Evolutionary conservation across 1,140 invertebrate species (phyloP).

Genomic region (Piezodorus guildinii): DNA sequence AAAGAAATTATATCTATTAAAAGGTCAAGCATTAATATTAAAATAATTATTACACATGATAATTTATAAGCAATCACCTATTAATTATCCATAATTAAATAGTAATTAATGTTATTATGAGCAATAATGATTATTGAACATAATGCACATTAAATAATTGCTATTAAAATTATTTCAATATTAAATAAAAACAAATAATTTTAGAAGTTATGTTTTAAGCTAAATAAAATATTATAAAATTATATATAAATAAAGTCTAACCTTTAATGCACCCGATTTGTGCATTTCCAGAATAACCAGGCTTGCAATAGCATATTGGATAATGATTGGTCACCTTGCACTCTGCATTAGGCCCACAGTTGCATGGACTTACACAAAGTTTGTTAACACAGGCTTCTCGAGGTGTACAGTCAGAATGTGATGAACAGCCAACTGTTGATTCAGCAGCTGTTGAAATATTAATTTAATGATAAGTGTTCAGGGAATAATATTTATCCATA

Average conservation of each 20-base stretch:
- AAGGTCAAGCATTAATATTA: too few relatives aligned
- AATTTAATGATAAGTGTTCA: not conserved
- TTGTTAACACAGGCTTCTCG: conserved; percentile 69
- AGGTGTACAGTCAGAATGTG: conserved; percentile 63
- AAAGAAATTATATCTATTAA: too few relatives aligned
- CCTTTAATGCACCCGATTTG: conserved; percentile 64
- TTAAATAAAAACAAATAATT: too few relatives aligned
- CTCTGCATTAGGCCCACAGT: conserved; percentile 68
- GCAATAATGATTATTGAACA: too few relatives aligned
- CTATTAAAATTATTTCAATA: too few relatives aligned
- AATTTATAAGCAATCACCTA: too few relatives aligned
- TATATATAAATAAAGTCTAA: conserved; percentile 31
- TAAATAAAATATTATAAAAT: too few relatives aligned
- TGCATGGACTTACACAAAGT: conserved; percentile 67
- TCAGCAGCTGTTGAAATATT: conserved; percentile 35
- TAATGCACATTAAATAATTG: too few relatives aligned
- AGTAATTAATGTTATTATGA: too few relatives aligned
- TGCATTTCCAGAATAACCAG: conserved; percentile 69
- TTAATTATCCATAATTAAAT: too few relatives aligned
- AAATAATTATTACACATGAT: too few relatives aligned
- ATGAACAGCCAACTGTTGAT: conserved; percentile 50
- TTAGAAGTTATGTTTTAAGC: too few relatives aligned
- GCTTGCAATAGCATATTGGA: conserved; percentile 64
- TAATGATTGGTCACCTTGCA: conserved; percentile 69
- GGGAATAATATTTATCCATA: not conserved